Evolutionary conservation across 2,888 invertebrate genomes (phyloP).

Genomic region (Lithophane ornitopus): DNA sequence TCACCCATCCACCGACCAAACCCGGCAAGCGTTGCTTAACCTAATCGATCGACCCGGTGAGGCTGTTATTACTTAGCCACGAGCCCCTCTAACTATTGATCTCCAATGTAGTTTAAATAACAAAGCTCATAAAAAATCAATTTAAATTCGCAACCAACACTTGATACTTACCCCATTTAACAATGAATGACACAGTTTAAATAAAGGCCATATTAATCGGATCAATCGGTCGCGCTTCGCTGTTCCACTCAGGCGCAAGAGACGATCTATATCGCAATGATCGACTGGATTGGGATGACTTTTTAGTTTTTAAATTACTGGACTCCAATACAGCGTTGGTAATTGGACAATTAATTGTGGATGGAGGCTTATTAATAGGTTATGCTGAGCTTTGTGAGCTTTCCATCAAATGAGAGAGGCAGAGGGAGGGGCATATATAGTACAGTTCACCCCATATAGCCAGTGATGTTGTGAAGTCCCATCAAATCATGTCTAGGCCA

Average conservation of each 20-base stretch:
- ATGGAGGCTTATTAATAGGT: neutral
- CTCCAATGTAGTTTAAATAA: constrained; percentile 3
- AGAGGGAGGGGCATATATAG: neutral
- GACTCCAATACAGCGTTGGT: constrained; percentile 33
- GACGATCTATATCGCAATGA: constrained; percentile 61
- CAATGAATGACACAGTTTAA: constrained; percentile 63
- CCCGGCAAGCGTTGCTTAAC: too few species aligned
- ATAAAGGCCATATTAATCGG: constrained; percentile 62
- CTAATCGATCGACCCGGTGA: too few species aligned
- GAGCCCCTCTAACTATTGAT: constrained; percentile 24
- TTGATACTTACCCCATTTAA: constrained; percentile 48
- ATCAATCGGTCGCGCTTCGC: constrained; percentile 58
- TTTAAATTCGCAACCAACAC: constrained; percentile 27
- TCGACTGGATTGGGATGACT: constrained; percentile 50
- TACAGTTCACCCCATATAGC: neutral
- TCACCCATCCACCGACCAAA: too few species aligned
- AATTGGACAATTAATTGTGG: constrained; percentile 41
- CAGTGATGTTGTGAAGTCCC: neutral
- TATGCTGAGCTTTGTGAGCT: neutral
- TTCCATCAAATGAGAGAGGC: neutral
- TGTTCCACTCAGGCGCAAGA: constrained; percentile 51
- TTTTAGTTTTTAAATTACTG: constrained; percentile 49
- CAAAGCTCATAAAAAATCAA: constrained; percentile 52
- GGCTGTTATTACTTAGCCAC: too few species aligned
- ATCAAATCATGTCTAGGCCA: neutral